These are phyloP conservation scores for Eolophus roseicapilla DNA, from an alignment of 2,113 vertebrate species.

Conservation along the genomic window DNA sequence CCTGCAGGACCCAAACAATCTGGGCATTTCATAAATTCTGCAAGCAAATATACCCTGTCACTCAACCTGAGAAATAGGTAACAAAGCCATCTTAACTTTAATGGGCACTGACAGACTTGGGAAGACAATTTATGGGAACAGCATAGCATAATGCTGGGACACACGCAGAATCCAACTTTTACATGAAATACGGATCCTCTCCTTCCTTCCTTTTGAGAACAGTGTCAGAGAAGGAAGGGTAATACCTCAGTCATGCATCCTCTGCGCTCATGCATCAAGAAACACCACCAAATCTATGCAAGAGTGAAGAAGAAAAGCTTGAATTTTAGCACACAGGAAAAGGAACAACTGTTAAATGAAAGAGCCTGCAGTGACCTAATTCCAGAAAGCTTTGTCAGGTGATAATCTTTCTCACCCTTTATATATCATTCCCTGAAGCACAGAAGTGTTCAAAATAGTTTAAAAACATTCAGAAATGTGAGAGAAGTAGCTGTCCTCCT, in stretches of 20 bases:
- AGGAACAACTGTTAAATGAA: conserved; percentile 20
- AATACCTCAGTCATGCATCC: background rate
- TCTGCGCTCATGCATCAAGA: background rate
- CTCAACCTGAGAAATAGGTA: background rate
- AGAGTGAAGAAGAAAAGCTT: background rate
- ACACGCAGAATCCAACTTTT: background rate
- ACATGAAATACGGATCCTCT: background rate
- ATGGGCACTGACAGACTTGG: background rate
- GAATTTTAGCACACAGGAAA: background rate
- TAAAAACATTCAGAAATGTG: background rate
- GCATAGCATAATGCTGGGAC: background rate
- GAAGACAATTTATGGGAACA: background rate
- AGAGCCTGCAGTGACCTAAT: conserved; percentile 24
- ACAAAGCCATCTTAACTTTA: background rate
- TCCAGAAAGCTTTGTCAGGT: conserved; percentile 40
- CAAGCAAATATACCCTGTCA: background rate
- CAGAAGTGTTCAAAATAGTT: conserved; percentile 23
- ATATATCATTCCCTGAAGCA: background rate
- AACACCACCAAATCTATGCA: background rate
- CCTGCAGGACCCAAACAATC: background rate
- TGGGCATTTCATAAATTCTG: background rate
- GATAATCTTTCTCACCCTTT: conserved; percentile 34
- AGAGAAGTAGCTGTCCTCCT: conserved; percentile 18
- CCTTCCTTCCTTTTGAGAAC: background rate
- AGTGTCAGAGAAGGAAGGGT: background rate